Percentiles rank a stretch among this genome's conserved stretches.
Evolutionary conservation across 2,888 invertebrate genomes (phyloP).

Genomic region (Hydroisotoma schaefferi): DNA sequence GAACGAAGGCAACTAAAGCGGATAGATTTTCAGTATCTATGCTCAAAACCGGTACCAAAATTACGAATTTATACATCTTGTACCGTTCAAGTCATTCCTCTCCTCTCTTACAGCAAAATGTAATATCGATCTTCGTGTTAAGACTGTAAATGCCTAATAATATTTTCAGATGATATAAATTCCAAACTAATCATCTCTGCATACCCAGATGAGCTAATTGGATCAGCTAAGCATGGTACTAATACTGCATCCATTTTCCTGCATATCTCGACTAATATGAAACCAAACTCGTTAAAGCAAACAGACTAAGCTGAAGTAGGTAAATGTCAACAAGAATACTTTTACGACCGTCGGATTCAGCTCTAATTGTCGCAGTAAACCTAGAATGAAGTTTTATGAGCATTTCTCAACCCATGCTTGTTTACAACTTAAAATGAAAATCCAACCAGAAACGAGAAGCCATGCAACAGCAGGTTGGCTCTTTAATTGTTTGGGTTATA

Average conservation of each 20-base stretch:
- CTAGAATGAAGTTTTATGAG: neutral
- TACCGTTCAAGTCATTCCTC: neutral
- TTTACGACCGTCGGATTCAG: neutral
- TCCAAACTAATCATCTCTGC: neutral
- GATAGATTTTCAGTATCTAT: too few relatives aligned
- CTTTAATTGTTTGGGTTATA: neutral
- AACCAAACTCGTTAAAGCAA: slow-evolving; percentile 1
- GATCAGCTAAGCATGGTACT: neutral
- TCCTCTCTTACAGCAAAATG: too few relatives aligned
- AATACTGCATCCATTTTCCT: neutral
- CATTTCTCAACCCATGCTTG: neutral
- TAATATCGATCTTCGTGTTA: neutral
- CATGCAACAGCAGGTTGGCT: neutral
- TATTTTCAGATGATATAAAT: too few relatives aligned
- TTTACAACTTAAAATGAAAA: too few relatives aligned
- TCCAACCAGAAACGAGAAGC: neutral
- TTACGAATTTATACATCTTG: neutral
- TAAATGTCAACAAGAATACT: neutral
- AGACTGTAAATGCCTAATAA: neutral
- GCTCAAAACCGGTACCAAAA: too few relatives aligned
- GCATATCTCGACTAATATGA: neutral
- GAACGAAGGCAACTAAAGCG: too few relatives aligned
- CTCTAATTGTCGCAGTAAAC: neutral
- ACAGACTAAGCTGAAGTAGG: neutral
- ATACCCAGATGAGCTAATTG: neutral